Base-by-base conservation (phyloP, 2,888 invertebrate genomes). In the Exocentrus adspersus region DNA sequence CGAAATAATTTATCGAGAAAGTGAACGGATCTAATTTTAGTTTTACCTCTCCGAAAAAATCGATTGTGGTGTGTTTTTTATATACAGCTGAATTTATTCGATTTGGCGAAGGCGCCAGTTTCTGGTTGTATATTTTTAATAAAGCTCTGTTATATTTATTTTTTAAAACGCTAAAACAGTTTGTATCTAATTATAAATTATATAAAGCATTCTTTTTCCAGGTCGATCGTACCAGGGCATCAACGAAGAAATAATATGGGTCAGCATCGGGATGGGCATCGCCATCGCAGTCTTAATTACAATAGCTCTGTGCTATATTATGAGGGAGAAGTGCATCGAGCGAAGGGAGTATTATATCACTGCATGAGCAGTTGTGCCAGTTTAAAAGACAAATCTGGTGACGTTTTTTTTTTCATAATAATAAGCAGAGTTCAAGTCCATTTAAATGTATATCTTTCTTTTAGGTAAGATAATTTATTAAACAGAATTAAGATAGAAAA, bases 191-290 rank as follows among this genome's bases (percentile, higher is more conserved):
- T n/a, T n/a, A n/a, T n/a, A n/a, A n/a, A n/a, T n/a, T n/a, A n/a
- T n/a, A n/a, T n/a, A n/a, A n/a, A n/a, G n/a, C n/a, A n/a, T n/a
- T 16, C 19, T 64, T 57, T 63, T 24, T 14, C 37, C 86, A 93
- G 93, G 92, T 61, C 90, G 91, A 75, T 91, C 91, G 21, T 91
- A 92, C 78, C 91, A 91, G 75, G 93, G 93, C 62, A 91, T 93
- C 81, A 93, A 93, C 82, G 93, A 93, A 81, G 93, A 93, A 82
- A 93, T 93, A 73, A 93, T 93, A 79, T 93, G 93, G 93, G 92
- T 93, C 77, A 92, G 92, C 84, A 92, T 93, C 81, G 92, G 92
- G 57, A 92, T 93, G 92, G 92, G 92, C 30, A 90, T 92, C 69
- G 90, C 92, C 61, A 93, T 93, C 73, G 91, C 90, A 5, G 86